A percentile compares a stretch with the other conserved stretches of the same genome.
Evolutionary conservation across 2,888 invertebrate species (phyloP).

Genomic region (Chironomus riparius): DNA sequence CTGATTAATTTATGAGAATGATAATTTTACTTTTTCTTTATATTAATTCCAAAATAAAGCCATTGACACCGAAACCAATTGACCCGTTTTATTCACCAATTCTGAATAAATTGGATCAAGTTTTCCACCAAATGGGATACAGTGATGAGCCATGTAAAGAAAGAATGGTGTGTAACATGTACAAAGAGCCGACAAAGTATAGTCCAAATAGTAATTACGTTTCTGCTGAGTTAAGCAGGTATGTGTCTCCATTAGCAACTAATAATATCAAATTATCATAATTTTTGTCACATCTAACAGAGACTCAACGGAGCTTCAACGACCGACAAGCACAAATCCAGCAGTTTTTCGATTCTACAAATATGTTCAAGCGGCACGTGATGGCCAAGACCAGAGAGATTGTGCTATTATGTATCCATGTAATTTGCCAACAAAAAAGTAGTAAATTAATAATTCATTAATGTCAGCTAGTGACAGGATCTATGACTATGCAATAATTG

Average conservation of each 20-base stretch:
- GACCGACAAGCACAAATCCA: slow-evolving; percentile 55
- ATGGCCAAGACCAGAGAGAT: slow-evolving; percentile 73
- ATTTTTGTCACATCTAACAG: slow-evolving; percentile 43
- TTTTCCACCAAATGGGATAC: slow-evolving; percentile 61
- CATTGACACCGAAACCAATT: slow-evolving; percentile 38
- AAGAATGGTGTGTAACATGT: slow-evolving; percentile 73
- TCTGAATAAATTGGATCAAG: slow-evolving; percentile 65
- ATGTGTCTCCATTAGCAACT: slow-evolving; percentile 37
- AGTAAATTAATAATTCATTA: slow-evolving; percentile 3
- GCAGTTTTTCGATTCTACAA: slow-evolving; percentile 66
- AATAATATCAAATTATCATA: background rate
- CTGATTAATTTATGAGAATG: slow-evolving; percentile 11
- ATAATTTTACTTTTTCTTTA: slow-evolving; percentile 3
- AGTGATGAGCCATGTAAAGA: slow-evolving; percentile 64
- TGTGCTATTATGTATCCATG: slow-evolving; percentile 63
- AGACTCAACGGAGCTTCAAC: slow-evolving; percentile 63
- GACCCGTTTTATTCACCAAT: slow-evolving; percentile 69
- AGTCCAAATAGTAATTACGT: slow-evolving; percentile 81
- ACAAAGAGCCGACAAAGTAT: slow-evolving; percentile 70
- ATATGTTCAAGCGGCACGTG: slow-evolving; percentile 71
- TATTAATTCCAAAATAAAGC: slow-evolving; percentile 32
- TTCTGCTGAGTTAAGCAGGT: slow-evolving; percentile 84
- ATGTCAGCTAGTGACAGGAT: too few species aligned
- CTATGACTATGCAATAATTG: too few species aligned
- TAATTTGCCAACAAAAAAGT: slow-evolving; percentile 55